Conservation (phyloP, 2,888 invertebrate species). For the Eupithecia exiguata region DNA sequence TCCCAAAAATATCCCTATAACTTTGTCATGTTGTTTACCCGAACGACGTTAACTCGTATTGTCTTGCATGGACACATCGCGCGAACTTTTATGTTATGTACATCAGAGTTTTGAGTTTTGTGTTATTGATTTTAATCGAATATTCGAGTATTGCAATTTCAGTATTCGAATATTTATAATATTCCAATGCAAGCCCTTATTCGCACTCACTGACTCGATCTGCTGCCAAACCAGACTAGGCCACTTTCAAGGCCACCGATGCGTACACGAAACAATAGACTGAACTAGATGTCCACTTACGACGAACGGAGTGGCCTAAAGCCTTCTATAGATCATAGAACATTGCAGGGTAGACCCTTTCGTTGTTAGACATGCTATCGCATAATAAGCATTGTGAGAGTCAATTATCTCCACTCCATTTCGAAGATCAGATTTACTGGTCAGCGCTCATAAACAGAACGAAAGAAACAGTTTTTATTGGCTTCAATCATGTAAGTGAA, state of each 20-base stretch:
- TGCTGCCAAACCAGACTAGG: background rate
- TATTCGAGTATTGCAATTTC: too few species aligned
- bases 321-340: slow-evolving; percentile 6
- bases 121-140: too few species aligned
- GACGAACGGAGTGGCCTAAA: slow-evolving; percentile 7
- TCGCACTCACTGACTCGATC: background rate
- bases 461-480: slow-evolving; percentile 55
- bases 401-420: slow-evolving; percentile 58
- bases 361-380: slow-evolving; percentile 24
- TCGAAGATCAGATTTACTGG: slow-evolving; percentile 54
- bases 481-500: slow-evolving; percentile 58
- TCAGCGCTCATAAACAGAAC: slow-evolving; percentile 48
- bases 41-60: too few species aligned
- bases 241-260: slow-evolving; percentile 7
- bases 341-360: slow-evolving; percentile 28
- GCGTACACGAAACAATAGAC: slow-evolving; percentile 8
- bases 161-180: too few species aligned
- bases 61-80: too few species aligned
- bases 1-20: too few species aligned
- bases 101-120: too few species aligned
- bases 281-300: slow-evolving; percentile 11
- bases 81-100: too few species aligned
- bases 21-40: too few species aligned
- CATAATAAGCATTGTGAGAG: slow-evolving; percentile 34
- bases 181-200: too few species aligned